Base-by-base conservation (phyloP, 2,797 vertebrate species). In the Scolopax bukidnonensis region DNA sequence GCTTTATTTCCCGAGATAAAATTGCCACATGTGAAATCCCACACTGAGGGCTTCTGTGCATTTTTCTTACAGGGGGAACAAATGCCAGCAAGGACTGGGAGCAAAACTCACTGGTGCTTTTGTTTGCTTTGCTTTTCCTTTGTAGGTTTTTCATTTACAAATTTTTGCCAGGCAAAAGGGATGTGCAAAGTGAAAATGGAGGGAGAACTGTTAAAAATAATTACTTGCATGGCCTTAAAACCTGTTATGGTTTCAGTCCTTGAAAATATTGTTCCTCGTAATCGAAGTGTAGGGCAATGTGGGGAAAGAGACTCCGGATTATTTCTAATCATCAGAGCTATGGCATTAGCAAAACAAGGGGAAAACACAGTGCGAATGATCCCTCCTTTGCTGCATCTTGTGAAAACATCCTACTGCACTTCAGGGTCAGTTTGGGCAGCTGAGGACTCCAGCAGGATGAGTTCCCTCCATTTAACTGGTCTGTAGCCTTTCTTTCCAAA, bases 31-130 rank as follows among this genome's bases (percentile, higher is more conserved):
- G 16, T 20, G 78, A 91, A 92, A 87, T 73, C 85, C 83, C 75
- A 86, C 85, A 47, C 74, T 84, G 95, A 95, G 88, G 51, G 12
- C 68, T 82, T 89, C 74, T 54, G 10, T 33, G 83, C 12, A 2
- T 68, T 95, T 81, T 95, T 75, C 84, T 89, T 79, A 60, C 48
- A 78, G 64, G 60, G 53, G 71, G 90, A 88, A 90, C 83, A 95
- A 92, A 90, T 40, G 47, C 0, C 32, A 75, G 64, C 57, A 40
- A 80, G 57, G 57, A 73, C 85, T 11, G 8, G 64, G 47, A 80
- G 30, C 18, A 57, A 67, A 32, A 33, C 4, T 65, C 28, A 2
- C 53, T 2, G 5, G 14, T 85, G 41, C 36, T 47, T 36, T 78
- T 57, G 16, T 84, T 93, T 7, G 1, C 16, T 71, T 81, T 32